Conservation (phyloP, 2,797 vertebrate genomes). For the Ibycter americanus region DNA sequence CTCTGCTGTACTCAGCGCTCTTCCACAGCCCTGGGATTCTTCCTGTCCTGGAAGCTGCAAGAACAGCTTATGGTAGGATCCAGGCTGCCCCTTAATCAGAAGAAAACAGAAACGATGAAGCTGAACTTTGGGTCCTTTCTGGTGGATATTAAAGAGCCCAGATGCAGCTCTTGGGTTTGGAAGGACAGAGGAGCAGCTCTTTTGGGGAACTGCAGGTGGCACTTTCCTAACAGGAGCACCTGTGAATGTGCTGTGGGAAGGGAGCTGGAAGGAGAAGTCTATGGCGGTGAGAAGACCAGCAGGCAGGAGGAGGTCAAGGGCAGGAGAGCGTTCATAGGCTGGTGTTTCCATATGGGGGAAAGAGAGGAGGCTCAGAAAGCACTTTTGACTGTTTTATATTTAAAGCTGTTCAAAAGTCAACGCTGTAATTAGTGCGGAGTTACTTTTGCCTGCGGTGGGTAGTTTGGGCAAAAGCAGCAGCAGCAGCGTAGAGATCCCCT, state of each 20-base stretch:
- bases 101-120: not conserved
- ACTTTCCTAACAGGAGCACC: rapidly evolving
- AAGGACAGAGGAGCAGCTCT: not conserved
- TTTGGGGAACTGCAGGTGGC: not conserved
- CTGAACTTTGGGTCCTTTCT: not conserved
- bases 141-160: not conserved
- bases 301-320: not conserved
- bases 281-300: not conserved
- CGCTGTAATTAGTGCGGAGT: no score
- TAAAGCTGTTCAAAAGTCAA: not conserved
- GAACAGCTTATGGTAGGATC: not conserved
- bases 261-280: not conserved
- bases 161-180: not conserved
- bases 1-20: not conserved
- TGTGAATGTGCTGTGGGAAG: not conserved
- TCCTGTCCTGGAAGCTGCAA: not conserved
- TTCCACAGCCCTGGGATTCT: not conserved
- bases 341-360: not conserved
- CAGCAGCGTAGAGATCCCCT: not conserved
- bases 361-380: rapidly evolving
- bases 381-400: not conserved
- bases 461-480: no score
- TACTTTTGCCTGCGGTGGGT: not conserved
- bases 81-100: not conserved
- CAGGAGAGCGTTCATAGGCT: not conserved